phyloP scores from a whole-genome alignment of 2,888 invertebrate genomes.

The Sesia apiformis region DNA sequence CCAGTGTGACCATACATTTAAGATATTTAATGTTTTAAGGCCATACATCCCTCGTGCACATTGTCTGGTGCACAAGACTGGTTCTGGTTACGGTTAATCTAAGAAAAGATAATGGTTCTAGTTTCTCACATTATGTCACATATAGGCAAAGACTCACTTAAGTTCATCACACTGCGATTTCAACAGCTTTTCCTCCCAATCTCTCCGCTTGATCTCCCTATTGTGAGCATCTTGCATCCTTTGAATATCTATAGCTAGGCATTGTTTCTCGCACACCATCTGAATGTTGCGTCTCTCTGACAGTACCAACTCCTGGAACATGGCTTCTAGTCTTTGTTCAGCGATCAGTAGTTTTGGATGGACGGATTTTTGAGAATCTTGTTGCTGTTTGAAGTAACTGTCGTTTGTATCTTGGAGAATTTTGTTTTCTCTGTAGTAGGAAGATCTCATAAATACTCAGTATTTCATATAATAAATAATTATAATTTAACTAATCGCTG shows the following conservation, averaged over 20 bases:
- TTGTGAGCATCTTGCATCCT: conserved; percentile 70
- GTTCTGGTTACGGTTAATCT: too few relatives aligned
- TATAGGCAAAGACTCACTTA: conserved; percentile 27
- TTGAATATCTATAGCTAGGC: conserved; percentile 72
- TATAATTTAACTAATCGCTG: too few relatives aligned
- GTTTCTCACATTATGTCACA: too few relatives aligned
- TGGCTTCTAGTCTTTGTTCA: conserved; percentile 72
- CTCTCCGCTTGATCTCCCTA: conserved; percentile 70
- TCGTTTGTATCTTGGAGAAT: conserved; percentile 66
- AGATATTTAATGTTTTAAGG: too few relatives aligned
- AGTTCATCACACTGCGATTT: conserved; percentile 54
- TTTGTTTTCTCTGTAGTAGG: conserved; percentile 62
- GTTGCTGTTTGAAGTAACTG: conserved; percentile 48
- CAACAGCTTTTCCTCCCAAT: conserved; percentile 71
- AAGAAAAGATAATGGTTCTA: too few relatives aligned
- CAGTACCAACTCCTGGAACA: conserved; percentile 75
- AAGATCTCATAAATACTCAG: too few relatives aligned
- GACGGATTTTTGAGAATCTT: conserved; percentile 28
- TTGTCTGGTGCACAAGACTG: too few relatives aligned
- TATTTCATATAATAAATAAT: too few relatives aligned
- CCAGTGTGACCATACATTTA: too few relatives aligned
- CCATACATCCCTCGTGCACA: too few relatives aligned
- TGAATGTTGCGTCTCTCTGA: conserved; percentile 75
- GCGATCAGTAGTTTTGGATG: conserved; percentile 61
- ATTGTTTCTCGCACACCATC: conserved; percentile 73